Evolutionary conservation across 2,888 invertebrate species (phyloP).

Genomic region (Taenaris catops): DNA sequence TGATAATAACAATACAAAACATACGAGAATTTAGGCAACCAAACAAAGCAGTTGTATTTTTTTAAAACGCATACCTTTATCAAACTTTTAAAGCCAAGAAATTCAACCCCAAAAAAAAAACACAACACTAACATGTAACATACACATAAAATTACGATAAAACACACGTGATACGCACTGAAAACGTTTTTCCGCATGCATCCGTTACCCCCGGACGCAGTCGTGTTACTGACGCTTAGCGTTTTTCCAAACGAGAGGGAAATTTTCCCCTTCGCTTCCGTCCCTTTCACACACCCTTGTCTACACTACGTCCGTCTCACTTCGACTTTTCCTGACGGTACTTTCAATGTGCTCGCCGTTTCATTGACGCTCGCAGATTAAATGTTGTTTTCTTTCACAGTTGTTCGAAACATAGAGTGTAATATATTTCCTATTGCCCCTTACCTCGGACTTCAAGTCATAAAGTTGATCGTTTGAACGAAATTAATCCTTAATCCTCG

Average conservation of each 20-base stretch:
- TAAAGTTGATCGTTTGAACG: not conserved
- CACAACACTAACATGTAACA: constrained; percentile 21
- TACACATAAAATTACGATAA: constrained; percentile 15
- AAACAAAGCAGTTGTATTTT: no score
- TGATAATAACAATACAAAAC: no score
- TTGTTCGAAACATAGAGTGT: constrained; percentile 25
- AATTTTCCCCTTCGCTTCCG: constrained; percentile 43
- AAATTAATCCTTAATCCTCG: constrained; percentile 1
- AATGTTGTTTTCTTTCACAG: constrained; percentile 36
- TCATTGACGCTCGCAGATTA: constrained; percentile 54
- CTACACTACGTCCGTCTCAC: constrained; percentile 33
- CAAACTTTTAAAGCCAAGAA: constrained; percentile 5
- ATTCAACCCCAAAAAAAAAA: constrained; percentile 5
- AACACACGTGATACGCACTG: constrained; percentile 23
- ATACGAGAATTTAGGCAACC: no score
- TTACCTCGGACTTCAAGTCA: constrained; percentile 14
- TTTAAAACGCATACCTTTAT: constrained; percentile 11
- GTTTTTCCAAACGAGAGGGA: constrained; percentile 66
- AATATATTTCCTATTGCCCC: constrained; percentile 30
- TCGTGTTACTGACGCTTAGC: constrained; percentile 41
- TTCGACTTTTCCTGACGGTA: constrained; percentile 38
- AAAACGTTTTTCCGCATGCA: constrained; percentile 23
- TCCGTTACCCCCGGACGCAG: constrained; percentile 38
- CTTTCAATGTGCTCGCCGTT: constrained; percentile 57
- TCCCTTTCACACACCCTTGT: constrained; percentile 30